A percentile compares a stretch with the other conserved stretches of the same genome.
phyloP scores from a whole-genome alignment of 2,888 invertebrate genomes.

The Epiblema foenella region DNA sequence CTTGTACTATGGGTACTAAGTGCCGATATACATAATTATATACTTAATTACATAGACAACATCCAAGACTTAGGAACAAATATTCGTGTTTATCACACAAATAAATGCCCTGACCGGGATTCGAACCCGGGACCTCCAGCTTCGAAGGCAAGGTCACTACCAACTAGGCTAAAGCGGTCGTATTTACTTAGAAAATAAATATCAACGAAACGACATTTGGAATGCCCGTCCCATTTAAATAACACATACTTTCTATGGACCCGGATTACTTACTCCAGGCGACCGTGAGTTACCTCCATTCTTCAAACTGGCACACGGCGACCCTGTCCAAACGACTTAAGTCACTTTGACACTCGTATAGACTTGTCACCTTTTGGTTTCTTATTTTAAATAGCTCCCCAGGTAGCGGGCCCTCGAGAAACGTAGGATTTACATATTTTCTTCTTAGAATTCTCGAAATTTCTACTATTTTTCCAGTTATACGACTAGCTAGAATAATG shows the following conservation, averaged over 20 bases:
- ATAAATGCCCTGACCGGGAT: too few relatives aligned
- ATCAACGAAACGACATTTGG: slow-evolving; percentile 1
- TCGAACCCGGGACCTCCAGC: too few relatives aligned
- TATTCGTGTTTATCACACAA: too few relatives aligned
- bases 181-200: neutral
- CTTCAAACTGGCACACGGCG: slow-evolving; percentile 8
- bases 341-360: neutral
- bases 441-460: slow-evolving; percentile 2
- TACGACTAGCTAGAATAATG: slow-evolving; percentile 11
- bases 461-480: slow-evolving; percentile 18
- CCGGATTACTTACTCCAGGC: slow-evolving; percentile 3
- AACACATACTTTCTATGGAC: neutral
- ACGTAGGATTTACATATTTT: slow-evolving; percentile 29
- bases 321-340: neutral
- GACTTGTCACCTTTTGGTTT: neutral
- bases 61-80: too few relatives aligned
- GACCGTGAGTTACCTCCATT: neutral
- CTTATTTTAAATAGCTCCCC: neutral
- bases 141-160: too few relatives aligned
- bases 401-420: slow-evolving; percentile 9
- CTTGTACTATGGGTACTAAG: too few relatives aligned
- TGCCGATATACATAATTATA: too few relatives aligned
- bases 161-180: too few relatives aligned
- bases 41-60: too few relatives aligned
- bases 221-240: slow-evolving; percentile 8